Conservation (phyloP, 2,888 invertebrate species). For the Megamerina dolium region DNA sequence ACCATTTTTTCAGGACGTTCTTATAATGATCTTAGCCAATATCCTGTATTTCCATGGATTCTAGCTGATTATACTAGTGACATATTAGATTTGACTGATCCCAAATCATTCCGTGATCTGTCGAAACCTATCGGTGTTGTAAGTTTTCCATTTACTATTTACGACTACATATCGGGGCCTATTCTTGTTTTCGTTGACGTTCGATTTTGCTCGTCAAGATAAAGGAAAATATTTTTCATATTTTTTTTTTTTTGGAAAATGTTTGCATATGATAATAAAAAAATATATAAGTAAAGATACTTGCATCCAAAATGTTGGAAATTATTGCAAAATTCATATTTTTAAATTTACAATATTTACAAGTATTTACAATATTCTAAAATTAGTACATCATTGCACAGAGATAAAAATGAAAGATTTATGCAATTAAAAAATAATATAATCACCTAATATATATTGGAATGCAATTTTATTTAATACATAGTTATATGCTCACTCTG, state of each 20-base stretch:
- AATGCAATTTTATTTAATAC: too few species aligned
- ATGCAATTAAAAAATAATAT: too few species aligned
- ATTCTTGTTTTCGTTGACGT: neutral
- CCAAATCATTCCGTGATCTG: slow-evolving; percentile 63
- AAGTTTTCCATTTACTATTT: slow-evolving; percentile 16
- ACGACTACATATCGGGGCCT: neutral
- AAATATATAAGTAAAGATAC: neutral
- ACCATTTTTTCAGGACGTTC: slow-evolving; percentile 53
- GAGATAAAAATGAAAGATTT: too few species aligned
- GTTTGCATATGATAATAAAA: neutral
- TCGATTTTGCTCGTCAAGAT: too few species aligned
- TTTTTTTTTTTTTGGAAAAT: neutral
- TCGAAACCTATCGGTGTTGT: slow-evolving; percentile 71
- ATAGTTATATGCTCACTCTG: too few species aligned
- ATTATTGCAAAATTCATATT: too few species aligned
- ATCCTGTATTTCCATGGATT: slow-evolving; percentile 76
- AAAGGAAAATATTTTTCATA: too few species aligned
- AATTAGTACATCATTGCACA: too few species aligned
- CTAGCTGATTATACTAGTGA: slow-evolving; percentile 67
- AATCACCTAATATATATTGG: too few species aligned
- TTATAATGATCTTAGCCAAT: slow-evolving; percentile 74
- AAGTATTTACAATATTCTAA: too few species aligned
- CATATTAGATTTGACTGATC: slow-evolving; percentile 59
- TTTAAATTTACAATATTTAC: too few species aligned
- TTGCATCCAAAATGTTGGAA: too few species aligned